Evolutionary conservation across 1,140 invertebrate genomes (phyloP), one percentile per base, ranked within the genome.

Genomic region (Kradibia gibbosae): DNA sequence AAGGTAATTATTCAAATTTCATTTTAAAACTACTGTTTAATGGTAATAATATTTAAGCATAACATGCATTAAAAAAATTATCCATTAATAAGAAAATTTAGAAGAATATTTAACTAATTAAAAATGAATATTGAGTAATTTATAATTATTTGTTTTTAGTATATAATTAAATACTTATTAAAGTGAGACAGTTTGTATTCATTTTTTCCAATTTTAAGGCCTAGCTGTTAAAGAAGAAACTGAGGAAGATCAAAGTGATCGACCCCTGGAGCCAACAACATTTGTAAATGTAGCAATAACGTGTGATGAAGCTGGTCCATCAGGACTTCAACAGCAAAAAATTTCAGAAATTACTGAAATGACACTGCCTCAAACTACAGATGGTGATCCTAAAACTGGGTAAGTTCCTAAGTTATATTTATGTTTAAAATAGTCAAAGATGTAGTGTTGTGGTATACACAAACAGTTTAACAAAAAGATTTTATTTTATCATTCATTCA

Each of bases 241-340:
- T 28, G 89, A 91, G 62, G 90, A 91, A 28, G 88, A 90, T 76
- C 88, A 84, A 76, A 88, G 76, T 60, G 86, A 85, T 81, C 88
- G 87, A 88, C 85, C 83, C 28, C 88, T 92, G 20, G 91, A 92
- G 84, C 87, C 89, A 57, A 88, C 91, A 25, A 88, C 91, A 22
- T 93, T 91, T 84, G 92, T 91, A 22, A 92, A 91, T 82, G 90
- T 92, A 28, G 88, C 91, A 25, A 83, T 92, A 57, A 88, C 91
- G 0, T 92, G 92, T 72, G 91, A 92, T 5, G 92, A 93, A 83
- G 92, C 93, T 36, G 93, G 93, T 50, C 93, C 93, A 0, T 93
- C 92, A 0, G 93, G 93, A n/a, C 84, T 93, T 45, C 87, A 92
- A 81, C 88, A 92, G 86, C 88, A 91, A 74, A 90, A 90, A 83